phyloP scores from a whole-genome alignment of 1,140 invertebrate species.

The Muscidifurax raptorellus region DNA sequence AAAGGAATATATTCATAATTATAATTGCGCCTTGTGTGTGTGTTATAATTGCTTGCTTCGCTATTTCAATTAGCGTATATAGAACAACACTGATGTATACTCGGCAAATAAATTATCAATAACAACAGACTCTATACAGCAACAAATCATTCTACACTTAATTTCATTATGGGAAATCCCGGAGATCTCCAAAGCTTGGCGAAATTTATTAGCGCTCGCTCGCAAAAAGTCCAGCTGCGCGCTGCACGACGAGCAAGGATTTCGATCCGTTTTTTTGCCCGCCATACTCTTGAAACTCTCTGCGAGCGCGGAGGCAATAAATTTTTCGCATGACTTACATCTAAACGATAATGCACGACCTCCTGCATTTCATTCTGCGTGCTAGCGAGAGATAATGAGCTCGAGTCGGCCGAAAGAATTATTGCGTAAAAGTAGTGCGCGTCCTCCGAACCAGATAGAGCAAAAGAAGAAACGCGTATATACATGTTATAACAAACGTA shows the following conservation, averaged over 20 bases:
- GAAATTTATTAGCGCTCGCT: background rate
- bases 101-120: no score
- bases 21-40: no score
- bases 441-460: background rate
- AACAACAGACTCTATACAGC: no score
- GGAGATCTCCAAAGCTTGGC: background rate
- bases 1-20: no score
- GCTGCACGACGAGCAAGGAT: background rate
- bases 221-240: background rate
- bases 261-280: background rate
- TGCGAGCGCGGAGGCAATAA: background rate
- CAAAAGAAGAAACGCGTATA: background rate
- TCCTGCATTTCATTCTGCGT: slow-evolving; percentile 20
- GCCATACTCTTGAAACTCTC: background rate
- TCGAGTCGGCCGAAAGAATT: slow-evolving; percentile 26
- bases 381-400: slow-evolving; percentile 30
- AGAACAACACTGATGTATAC: no score
- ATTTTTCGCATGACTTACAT: slow-evolving; percentile 44
- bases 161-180: background rate
- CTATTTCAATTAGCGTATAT: no score
- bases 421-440: slow-evolving; percentile 32
- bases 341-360: slow-evolving; percentile 43
- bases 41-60: no score
- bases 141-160: background rate
- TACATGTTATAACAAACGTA: background rate